These are phyloP conservation scores for Larimichthys crocea DNA, from an alignment of 2,113 vertebrate species.

Conservation along the genomic window DNA sequence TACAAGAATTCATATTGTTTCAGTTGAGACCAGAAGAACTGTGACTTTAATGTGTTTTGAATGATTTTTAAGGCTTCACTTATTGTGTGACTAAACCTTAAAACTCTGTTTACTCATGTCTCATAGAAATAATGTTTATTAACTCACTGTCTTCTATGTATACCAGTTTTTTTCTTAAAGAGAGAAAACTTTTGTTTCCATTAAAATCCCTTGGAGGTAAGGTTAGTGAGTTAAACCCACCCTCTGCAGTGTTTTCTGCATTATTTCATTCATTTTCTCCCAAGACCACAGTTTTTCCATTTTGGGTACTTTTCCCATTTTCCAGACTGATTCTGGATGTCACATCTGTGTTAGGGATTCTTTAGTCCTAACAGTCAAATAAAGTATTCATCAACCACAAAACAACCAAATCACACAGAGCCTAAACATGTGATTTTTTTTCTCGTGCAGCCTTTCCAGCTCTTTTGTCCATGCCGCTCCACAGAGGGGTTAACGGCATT, in stretches of 20 bases:
- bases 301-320: neutral
- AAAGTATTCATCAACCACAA: conserved; percentile 12
- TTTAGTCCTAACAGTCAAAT: neutral
- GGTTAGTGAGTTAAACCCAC: neutral
- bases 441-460: neutral
- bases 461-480: conserved; percentile 70
- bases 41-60: no score
- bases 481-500: conserved; percentile 81
- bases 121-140: no score
- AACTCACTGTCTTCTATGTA: neutral
- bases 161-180: no score
- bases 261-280: neutral
- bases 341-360: neutral
- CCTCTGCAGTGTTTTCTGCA: neutral
- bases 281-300: neutral
- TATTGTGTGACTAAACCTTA: neutral
- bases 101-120: neutral
- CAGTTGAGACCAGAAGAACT: no score
- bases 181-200: neutral
- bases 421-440: conserved; percentile 34
- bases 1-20: no score
- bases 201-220: neutral
- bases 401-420: conserved; percentile 16
- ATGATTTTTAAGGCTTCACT: neutral
- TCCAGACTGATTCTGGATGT: neutral